Evolutionary conservation across 2,888 invertebrate species (phyloP).

Genomic region (Pterostichus madidus): DNA sequence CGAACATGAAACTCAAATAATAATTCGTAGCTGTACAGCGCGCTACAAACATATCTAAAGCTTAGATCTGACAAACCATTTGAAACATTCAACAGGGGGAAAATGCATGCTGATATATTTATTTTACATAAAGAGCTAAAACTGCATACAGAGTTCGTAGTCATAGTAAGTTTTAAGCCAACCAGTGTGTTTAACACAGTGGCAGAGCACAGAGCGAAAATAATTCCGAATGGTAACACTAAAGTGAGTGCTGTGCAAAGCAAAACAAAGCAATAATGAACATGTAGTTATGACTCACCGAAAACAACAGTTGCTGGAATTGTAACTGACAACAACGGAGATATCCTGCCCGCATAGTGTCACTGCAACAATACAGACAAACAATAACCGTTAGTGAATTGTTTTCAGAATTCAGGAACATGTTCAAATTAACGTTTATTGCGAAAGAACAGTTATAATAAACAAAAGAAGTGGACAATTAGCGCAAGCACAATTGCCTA

Average conservation of each 20-base stretch:
- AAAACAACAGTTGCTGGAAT: slow-evolving; percentile 51
- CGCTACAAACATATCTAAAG: slow-evolving; percentile 1
- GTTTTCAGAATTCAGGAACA: slow-evolving; percentile 53
- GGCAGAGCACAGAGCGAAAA: slow-evolving; percentile 32
- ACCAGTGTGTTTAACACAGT: slow-evolving; percentile 14
- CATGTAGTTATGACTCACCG: slow-evolving; percentile 52
- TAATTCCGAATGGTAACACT: slow-evolving; percentile 41
- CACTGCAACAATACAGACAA: slow-evolving; percentile 48
- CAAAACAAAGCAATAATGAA: slow-evolving; percentile 55
- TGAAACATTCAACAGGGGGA: slow-evolving; percentile 8
- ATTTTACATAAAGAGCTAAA: slow-evolving; percentile 41
- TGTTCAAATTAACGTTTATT: slow-evolving; percentile 54
- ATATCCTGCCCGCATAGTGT: slow-evolving; percentile 49
- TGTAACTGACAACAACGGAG: slow-evolving; percentile 53
- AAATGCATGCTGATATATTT: slow-evolving; percentile 30
- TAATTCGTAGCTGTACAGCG: too few relatives aligned
- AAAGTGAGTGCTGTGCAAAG: slow-evolving; percentile 33
- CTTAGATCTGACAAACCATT: background rate
- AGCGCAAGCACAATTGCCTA: slow-evolving; percentile 19
- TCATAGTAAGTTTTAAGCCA: slow-evolving; percentile 23
- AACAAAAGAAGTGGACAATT: slow-evolving; percentile 47
- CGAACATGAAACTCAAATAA: slow-evolving; percentile 5
- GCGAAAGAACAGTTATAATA: slow-evolving; percentile 49
- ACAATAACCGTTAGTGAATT: slow-evolving; percentile 52
- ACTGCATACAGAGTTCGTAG: slow-evolving; percentile 30